Evolutionary conservation across 2,113 vertebrate species (phyloP).

Genomic region (Tupaia chinensis): DNA sequence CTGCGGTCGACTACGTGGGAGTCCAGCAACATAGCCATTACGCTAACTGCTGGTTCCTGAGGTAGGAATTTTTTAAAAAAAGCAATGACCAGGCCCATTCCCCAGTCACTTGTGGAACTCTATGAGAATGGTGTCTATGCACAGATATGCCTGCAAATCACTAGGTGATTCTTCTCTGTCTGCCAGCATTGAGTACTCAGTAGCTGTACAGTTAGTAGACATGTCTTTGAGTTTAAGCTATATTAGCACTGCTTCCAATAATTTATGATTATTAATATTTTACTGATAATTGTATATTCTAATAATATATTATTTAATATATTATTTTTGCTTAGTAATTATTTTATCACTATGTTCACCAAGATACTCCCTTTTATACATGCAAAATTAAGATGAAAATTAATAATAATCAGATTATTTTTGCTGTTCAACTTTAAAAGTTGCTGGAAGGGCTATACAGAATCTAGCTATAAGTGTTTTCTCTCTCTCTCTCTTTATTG

Average conservation of each 20-base stretch:
- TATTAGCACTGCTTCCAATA: not conserved
- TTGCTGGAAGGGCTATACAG: not conserved
- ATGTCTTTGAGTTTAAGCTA: not conserved
- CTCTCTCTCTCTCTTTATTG: not conserved
- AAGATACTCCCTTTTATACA: not conserved
- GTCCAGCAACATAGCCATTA: too few relatives aligned
- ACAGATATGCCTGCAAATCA: not conserved
- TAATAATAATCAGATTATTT: not conserved
- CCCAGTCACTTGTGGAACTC: not conserved
- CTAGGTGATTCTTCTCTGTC: accelerated
- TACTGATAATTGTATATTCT: not conserved
- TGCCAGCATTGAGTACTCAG: not conserved
- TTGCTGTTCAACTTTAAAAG: not conserved
- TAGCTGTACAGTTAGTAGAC: not conserved
- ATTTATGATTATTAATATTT: not conserved
- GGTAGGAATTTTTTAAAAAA: not conserved
- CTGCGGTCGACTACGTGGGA: too few relatives aligned
- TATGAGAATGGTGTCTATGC: not conserved
- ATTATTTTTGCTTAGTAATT: not conserved
- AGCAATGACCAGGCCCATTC: not conserved
- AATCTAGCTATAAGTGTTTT: not conserved
- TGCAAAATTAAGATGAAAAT: not conserved
- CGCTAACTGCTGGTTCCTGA: not conserved
- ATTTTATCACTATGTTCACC: not conserved
- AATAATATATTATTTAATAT: not conserved